These are phyloP conservation scores for Drosophila grimshawi DNA, from an alignment of 1,140 invertebrate genomes.

Conservation along the genomic window DNA sequence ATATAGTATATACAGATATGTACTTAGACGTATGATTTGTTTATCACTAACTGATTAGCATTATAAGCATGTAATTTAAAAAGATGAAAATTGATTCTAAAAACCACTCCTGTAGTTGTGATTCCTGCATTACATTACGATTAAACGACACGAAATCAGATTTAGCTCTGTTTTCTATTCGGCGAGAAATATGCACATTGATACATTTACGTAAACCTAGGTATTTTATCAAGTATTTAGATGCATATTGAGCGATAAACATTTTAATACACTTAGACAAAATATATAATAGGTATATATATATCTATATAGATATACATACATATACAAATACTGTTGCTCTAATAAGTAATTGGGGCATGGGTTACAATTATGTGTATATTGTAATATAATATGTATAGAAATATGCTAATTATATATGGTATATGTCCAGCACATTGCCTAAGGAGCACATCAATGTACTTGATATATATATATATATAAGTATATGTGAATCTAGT, in stretches of 20 bases:
- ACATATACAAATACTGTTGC: conserved; percentile 77
- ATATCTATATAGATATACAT: conserved; percentile 63
- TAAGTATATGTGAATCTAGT: conserved; percentile 41
- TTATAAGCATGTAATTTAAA: conserved; percentile 21
- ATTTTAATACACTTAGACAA: conserved; percentile 25
- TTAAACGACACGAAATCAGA: neutral
- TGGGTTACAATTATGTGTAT: conserved; percentile 13
- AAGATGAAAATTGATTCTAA: neutral
- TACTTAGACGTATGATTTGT: conserved; percentile 24
- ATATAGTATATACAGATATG: conserved; percentile 27
- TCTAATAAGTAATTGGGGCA: conserved; percentile 62
- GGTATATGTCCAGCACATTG: conserved; percentile 25
- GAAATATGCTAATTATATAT: conserved; percentile 19
- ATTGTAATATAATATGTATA: conserved; percentile 13
- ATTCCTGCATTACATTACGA: neutral
- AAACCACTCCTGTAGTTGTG: neutral
- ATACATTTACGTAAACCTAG: conserved; percentile 36
- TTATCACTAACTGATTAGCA: conserved; percentile 43
- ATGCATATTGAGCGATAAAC: conserved; percentile 23
- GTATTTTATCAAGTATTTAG: conserved; percentile 6
- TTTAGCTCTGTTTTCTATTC: conserved; percentile 12
- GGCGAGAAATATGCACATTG: conserved; percentile 33
- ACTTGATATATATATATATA: neutral
- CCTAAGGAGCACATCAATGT: conserved; percentile 1
- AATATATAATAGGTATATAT: conserved; percentile 22